Evolutionary conservation across 2,888 invertebrate species (phyloP).

Genomic region (Ceramica pisi): DNA sequence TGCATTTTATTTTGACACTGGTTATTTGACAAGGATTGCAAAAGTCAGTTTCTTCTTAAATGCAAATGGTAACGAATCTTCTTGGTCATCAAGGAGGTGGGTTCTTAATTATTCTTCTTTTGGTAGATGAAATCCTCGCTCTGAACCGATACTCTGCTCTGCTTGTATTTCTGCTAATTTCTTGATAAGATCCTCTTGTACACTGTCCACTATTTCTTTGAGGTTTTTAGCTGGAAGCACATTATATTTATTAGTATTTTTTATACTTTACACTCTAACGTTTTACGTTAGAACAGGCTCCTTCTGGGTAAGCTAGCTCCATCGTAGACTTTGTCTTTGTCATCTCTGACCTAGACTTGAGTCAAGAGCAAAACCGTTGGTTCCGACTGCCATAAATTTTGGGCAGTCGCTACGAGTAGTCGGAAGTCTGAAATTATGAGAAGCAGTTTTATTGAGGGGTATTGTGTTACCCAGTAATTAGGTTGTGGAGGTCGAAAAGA

Average conservation of each 20-base stretch:
- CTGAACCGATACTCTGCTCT: constrained; percentile 71
- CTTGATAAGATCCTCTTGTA: constrained; percentile 85
- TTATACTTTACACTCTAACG: not conserved
- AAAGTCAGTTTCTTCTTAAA: constrained; percentile 54
- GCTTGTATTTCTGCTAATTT: constrained; percentile 84
- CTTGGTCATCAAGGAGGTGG: constrained; percentile 24
- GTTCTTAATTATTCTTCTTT: constrained; percentile 17
- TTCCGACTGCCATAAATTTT: not conserved
- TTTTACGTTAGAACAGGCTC: no score
- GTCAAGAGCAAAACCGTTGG: not conserved
- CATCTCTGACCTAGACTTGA: no score
- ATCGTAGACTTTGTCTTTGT: no score
- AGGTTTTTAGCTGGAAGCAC: constrained; percentile 83
- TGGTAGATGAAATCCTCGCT: constrained; percentile 48
- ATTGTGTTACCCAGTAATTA: not conserved
- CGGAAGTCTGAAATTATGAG: not conserved
- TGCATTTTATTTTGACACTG: constrained; percentile 62
- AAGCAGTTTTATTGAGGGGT: not conserved
- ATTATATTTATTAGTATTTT: constrained; percentile 4
- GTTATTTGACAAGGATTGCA: constrained; percentile 57
- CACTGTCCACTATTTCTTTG: constrained; percentile 87
- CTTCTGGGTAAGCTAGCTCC: no score
- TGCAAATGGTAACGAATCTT: constrained; percentile 36
- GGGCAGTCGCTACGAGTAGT: not conserved
- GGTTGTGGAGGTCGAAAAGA: not conserved